Percentiles rank a stretch among this genome's conserved stretches.
These are phyloP conservation scores for Barypeithes pellucidus DNA, from an alignment of 2,888 invertebrate genomes.

Conservation along the genomic window DNA sequence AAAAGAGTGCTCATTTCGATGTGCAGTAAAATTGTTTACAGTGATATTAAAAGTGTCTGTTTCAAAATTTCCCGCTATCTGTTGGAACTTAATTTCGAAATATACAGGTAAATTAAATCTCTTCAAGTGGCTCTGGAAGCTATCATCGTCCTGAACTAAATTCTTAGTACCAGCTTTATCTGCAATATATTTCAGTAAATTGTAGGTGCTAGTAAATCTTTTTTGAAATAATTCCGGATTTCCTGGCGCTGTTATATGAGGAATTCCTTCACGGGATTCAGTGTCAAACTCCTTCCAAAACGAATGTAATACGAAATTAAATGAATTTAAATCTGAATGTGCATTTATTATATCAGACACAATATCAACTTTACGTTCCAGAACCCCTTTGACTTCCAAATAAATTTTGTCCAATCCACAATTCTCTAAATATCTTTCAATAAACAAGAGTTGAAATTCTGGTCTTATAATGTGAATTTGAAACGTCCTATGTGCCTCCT, in stretches of 20 bases:
- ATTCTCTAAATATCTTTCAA: slow-evolving; percentile 74
- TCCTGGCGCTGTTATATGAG: slow-evolving; percentile 92
- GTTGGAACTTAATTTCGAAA: slow-evolving; percentile 95
- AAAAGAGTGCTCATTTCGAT: slow-evolving; percentile 68
- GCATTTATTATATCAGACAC: slow-evolving; percentile 65
- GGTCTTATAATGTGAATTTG: slow-evolving; percentile 80
- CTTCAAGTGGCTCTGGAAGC: slow-evolving; percentile 83
- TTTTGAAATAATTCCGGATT: slow-evolving; percentile 91
- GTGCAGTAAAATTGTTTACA: slow-evolving; percentile 58
- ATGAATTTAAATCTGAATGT: slow-evolving; percentile 73
- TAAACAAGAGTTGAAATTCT: slow-evolving; percentile 80
- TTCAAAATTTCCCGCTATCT: slow-evolving; percentile 85
- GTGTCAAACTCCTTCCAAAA: slow-evolving; percentile 91
- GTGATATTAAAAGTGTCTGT: slow-evolving; percentile 64
- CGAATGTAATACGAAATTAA: slow-evolving; percentile 87
- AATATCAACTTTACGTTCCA: slow-evolving; percentile 79
- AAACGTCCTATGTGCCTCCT: slow-evolving; percentile 82
- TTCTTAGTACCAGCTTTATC: slow-evolving; percentile 76
- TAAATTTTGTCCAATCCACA: slow-evolving; percentile 81
- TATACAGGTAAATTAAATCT: slow-evolving; percentile 98
- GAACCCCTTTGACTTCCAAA: slow-evolving; percentile 79
- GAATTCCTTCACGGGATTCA: slow-evolving; percentile 85
- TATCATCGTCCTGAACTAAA: slow-evolving; percentile 77
- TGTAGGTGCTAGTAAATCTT: slow-evolving; percentile 85
- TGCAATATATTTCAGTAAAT: slow-evolving; percentile 83